Conservation (phyloP, 2,113 vertebrate species). For the Suricata suricatta region DNA sequence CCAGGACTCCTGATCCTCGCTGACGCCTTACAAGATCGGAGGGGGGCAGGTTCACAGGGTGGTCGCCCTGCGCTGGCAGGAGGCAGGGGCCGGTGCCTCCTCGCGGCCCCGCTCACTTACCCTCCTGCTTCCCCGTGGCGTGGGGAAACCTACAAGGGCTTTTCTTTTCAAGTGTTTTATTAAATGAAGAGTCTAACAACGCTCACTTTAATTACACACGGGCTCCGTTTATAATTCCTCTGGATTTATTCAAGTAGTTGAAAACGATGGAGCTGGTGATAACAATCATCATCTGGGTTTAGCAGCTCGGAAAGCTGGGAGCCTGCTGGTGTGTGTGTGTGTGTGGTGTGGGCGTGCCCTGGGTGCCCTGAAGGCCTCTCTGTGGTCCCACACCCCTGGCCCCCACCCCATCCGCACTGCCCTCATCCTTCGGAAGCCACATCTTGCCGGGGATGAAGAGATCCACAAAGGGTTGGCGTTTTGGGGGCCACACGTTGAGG, state of each 20-base stretch:
- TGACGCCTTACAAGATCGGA: slow-evolving; percentile 82
- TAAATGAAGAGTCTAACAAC: slow-evolving; percentile 48
- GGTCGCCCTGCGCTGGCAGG: slow-evolving; percentile 70
- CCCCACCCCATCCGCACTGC: accelerated
- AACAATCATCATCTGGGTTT: slow-evolving; percentile 49
- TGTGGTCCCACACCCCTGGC: not conserved
- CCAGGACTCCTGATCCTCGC: slow-evolving; percentile 83
- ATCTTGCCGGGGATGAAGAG: not conserved
- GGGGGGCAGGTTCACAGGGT: slow-evolving; percentile 86
- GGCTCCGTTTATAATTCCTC: slow-evolving; percentile 46
- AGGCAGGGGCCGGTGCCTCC: slow-evolving; percentile 69
- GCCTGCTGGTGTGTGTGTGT: not conserved
- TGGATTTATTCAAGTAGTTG: slow-evolving; percentile 61
- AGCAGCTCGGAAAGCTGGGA: not conserved
- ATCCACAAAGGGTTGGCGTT: not conserved
- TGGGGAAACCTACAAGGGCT: slow-evolving; percentile 19
- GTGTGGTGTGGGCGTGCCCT: accelerated
- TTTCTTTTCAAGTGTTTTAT: slow-evolving; percentile 63
- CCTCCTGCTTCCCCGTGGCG: slow-evolving; percentile 74
- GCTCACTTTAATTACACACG: slow-evolving; percentile 69
- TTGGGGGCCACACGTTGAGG: not conserved
- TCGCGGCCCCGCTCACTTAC: slow-evolving; percentile 78
- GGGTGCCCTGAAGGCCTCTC: not conserved
- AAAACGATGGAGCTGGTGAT: slow-evolving; percentile 48
- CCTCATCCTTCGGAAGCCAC: not conserved